Evolutionary conservation across 2,888 invertebrate species (phyloP).

Genomic region (Rhodophaea formosa): DNA sequence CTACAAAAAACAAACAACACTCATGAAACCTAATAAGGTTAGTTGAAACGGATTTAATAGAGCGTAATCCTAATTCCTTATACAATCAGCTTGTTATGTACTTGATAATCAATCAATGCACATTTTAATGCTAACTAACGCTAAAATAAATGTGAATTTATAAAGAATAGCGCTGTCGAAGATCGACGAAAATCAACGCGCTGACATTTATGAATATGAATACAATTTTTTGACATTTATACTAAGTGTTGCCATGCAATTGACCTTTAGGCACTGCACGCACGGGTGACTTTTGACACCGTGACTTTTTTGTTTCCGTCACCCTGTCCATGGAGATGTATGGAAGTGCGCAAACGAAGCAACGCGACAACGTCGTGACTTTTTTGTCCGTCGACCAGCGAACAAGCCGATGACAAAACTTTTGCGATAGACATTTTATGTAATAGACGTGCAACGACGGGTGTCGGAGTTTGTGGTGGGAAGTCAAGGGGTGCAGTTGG

Average conservation of each 20-base stretch:
- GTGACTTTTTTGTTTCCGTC: no score
- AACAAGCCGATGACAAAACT: no score
- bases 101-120: not conserved
- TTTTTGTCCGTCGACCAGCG: no score
- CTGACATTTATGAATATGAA: conserved; percentile 1
- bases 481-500: no score
- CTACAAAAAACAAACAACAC: conserved; percentile 25
- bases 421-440: no score
- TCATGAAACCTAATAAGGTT: conserved; percentile 22
- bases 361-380: no score
- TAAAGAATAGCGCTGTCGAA: not conserved
- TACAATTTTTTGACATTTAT: not conserved
- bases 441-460: no score
- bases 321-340: no score
- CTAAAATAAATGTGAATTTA: not conserved
- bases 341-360: no score
- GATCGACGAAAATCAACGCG: not conserved
- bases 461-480: no score
- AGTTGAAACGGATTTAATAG: conserved; percentile 19
- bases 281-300: no score
- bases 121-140: not conserved
- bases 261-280: no score
- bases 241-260: not conserved
- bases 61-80: not conserved
- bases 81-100: not conserved